A percentile compares a stretch with the other conserved stretches of the same genome.
Conservation (phyloP, 2,888 invertebrate species). For the Lasioglossum villosulum region DNA sequence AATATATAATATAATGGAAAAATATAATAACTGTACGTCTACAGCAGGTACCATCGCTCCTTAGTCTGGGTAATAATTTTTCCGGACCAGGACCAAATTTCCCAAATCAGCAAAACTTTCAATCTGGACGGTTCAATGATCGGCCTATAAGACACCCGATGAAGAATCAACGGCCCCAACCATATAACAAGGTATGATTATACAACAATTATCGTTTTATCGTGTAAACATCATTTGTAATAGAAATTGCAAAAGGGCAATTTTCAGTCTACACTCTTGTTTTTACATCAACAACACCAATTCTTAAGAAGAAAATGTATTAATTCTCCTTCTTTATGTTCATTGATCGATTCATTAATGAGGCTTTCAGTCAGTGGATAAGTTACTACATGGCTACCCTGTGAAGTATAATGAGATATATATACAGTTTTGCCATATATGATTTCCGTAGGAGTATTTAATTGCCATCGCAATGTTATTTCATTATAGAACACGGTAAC, state of each 20-base stretch:
- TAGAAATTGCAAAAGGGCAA: constrained; percentile 64
- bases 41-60: constrained; percentile 80
- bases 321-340: constrained; percentile 60
- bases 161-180: constrained; percentile 82
- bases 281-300: constrained; percentile 59
- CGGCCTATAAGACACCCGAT: constrained; percentile 76
- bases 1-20: background rate
- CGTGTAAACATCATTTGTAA: constrained; percentile 39
- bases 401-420: constrained; percentile 58
- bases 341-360: constrained; percentile 63
- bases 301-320: constrained; percentile 57
- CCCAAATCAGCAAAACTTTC: constrained; percentile 79
- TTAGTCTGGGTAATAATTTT: constrained; percentile 81
- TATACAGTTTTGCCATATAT: constrained; percentile 55
- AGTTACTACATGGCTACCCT: constrained; percentile 42
- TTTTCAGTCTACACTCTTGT: constrained; percentile 60
- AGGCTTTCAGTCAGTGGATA: constrained; percentile 64
- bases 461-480: constrained; percentile 52
- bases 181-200: constrained; percentile 82
- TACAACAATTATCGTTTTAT: constrained; percentile 7
- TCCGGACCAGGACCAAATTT: constrained; percentile 81
- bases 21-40: background rate
- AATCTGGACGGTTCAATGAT: constrained; percentile 80
- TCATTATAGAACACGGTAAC: constrained; percentile 64
- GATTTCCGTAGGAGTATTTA: constrained; percentile 52